Evolutionary conservation across 2,888 invertebrate genomes (phyloP), one percentile per base, ranked within the genome.

Genomic region (Hirudinaria manillensis): DNA sequence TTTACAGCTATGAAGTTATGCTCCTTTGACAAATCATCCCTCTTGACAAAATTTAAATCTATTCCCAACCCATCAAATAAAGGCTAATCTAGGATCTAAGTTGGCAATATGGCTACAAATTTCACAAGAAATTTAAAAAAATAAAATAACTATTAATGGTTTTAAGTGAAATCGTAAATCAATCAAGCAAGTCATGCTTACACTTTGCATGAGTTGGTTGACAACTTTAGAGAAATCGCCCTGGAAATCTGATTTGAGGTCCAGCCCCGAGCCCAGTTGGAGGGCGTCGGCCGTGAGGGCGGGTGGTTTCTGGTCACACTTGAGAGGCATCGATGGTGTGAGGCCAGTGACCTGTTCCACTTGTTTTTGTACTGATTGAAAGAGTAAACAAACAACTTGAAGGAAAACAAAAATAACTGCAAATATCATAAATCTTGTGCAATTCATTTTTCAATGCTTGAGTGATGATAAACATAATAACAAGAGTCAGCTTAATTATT

Each of bases 351-450:
- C 79, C 27, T 79, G 80, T 61, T 83, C 82, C 7, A 83, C 82
- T 16, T 82, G 80, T 76, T 80, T 79, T 74, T 83, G 83, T 29
- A 81, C 84, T 84, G 79, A 16, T 61, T 78, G 77, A 21, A 75
- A 68, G 0, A 61, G 36, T 13, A 24, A 34, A n/a, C n/a, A n/a
- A n/a, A n/a, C n/a, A n/a, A 2, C 16, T 34, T 36, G 13, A 1
- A 36, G 27, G 16, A n/a, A 29, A 24, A 38, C 19, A 70, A 13
- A 13, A 70, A 32, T 3, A 24, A 13, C 1, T 32, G 29, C 1
- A 68, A 68, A 38, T 24, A 27, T 27, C 34, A 65, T 67, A 36
- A 74, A 55, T 56, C 24, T 34, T 21, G 61, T 24, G n/a, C 21
- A 19, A 16, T 53, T 27, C 6, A 6, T 7, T 3, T 27, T 56